Conservation (phyloP, 2,797 vertebrate genomes). For the Furcifer pardalis region DNA sequence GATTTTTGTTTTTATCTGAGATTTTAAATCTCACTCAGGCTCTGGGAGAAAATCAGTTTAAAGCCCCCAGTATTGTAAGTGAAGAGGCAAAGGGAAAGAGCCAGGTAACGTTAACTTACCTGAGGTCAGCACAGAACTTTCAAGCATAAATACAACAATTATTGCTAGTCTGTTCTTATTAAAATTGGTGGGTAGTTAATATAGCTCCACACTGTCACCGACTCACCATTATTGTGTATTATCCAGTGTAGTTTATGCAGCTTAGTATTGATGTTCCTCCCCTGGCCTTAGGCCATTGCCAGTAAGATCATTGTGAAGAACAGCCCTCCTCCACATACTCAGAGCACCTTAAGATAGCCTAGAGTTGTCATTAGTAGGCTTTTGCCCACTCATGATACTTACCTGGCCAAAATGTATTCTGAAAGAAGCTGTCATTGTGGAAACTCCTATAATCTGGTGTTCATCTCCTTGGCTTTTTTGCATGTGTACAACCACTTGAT, state of each 20-base stretch:
- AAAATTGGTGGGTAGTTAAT: neutral
- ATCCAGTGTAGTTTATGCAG: neutral
- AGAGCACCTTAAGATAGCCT: neutral
- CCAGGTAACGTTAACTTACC: neutral
- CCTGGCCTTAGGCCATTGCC: neutral
- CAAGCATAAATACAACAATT: neutral
- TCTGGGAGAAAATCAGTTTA: slow-evolving; percentile 5
- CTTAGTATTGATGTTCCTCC: neutral
- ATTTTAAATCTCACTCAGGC: neutral
- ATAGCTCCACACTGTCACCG: neutral
- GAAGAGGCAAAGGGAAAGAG: slow-evolving; percentile 22
- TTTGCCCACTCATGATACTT: slow-evolving; percentile 58
- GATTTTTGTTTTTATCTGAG: slow-evolving; percentile 5
- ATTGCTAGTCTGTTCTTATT: neutral
- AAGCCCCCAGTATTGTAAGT: neutral
- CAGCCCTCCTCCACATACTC: neutral
- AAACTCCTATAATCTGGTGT: slow-evolving; percentile 81
- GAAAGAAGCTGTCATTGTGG: slow-evolving; percentile 67
- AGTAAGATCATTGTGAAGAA: neutral
- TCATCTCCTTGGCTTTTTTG: slow-evolving; percentile 84
- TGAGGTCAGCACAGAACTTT: neutral
- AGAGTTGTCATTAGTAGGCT: slow-evolving; percentile 14
- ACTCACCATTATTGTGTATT: too few species aligned
- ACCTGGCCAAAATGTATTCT: neutral
- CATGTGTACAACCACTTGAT: slow-evolving; percentile 98